Evolutionary conservation across 2,797 vertebrate species (phyloP), one percentile per base, ranked within the genome.

Genomic region (Anguilla obscura): DNA sequence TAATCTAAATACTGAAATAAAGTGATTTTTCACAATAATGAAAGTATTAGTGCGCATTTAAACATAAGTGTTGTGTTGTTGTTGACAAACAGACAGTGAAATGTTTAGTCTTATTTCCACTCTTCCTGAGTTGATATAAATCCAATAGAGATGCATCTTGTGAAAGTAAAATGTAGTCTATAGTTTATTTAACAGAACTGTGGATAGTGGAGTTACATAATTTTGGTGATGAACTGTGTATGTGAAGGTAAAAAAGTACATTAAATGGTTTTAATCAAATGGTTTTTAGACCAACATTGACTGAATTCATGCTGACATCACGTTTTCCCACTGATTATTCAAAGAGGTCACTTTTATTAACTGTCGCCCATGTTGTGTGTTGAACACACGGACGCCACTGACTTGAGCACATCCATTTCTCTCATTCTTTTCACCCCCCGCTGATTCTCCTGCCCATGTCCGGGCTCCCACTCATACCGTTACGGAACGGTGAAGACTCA

Each of bases 301-400:
- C 18, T 69, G 63, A 69, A 69, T 69, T 24, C 63, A 27, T 24
- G 63, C 24, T 27, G 24, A 69, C 24, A 14, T 87, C 80, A 87
- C 45, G 63, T 18, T 85, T 74, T 74, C 76, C 86, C 85, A 45
- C 30, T 24, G 66, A 84, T 87, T 87, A 85, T 85, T 84, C 18
- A 56, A 58, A 50, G 30, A 74, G 69, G 69, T 82, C 54, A 48
- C 24, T 4, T 18, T 9, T 7, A n/a, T 69, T 69, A 0, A 7
- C 24, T 27, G 9, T n/a, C 63, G n/a, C 63, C 63, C 63, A 5
- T 69, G 63, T 69, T 69, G 52, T 54, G 52, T 69, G 63, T 69
- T 8, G 63, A 24, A 7, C 63, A 1, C n/a, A 7, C 2, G n/a
- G 52, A 24, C n/a, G 2, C n/a, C 63, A 69, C 63, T 69, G 63